Conservation (phyloP, 2,113 vertebrate species). For the Austrofundulus limnaeus region DNA sequence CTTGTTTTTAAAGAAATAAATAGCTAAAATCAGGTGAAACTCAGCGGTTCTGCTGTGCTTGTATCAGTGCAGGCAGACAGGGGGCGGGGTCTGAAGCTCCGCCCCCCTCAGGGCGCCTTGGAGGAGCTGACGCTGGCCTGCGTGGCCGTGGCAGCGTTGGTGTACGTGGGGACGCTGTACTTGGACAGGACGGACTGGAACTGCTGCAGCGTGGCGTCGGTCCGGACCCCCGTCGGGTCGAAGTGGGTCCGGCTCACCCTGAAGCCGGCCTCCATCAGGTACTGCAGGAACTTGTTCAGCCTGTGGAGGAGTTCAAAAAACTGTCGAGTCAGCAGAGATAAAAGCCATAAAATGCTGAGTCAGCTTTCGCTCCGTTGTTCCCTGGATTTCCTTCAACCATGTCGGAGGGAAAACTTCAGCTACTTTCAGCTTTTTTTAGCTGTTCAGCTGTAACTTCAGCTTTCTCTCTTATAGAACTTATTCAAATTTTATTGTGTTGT, state of each 20-base stretch:
- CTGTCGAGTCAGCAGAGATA: no score
- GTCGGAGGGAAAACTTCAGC: no score
- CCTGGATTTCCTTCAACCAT: no score
- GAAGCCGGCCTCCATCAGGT: constrained; percentile 91
- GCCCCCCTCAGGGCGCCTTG: constrained; percentile 41
- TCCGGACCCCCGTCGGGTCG: constrained; percentile 94
- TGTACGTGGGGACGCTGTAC: constrained; percentile 88
- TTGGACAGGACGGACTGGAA: constrained; percentile 90
- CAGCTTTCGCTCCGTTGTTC: no score
- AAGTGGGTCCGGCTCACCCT: constrained; percentile 95
- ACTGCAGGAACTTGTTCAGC: constrained; percentile 93
- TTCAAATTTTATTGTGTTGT: no score
- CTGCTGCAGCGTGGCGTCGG: constrained; percentile 86
- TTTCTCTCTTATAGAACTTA: no score
- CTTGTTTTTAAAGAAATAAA: neutral
- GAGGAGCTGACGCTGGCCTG: constrained; percentile 40
- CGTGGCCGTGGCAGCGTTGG: constrained; percentile 45
- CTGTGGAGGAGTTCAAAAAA: constrained; percentile 65
- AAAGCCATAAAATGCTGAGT: no score
- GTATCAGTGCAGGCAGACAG: no score
- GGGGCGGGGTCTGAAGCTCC: neutral
- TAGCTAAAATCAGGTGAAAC: no score
- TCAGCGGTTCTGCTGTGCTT: neutral
- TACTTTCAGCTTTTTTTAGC: no score
- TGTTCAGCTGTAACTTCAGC: no score